Evolutionary conservation across 2,797 vertebrate species (phyloP), one percentile per base, ranked within the genome.

Genomic region (Thaleichthys pacificus): DNA sequence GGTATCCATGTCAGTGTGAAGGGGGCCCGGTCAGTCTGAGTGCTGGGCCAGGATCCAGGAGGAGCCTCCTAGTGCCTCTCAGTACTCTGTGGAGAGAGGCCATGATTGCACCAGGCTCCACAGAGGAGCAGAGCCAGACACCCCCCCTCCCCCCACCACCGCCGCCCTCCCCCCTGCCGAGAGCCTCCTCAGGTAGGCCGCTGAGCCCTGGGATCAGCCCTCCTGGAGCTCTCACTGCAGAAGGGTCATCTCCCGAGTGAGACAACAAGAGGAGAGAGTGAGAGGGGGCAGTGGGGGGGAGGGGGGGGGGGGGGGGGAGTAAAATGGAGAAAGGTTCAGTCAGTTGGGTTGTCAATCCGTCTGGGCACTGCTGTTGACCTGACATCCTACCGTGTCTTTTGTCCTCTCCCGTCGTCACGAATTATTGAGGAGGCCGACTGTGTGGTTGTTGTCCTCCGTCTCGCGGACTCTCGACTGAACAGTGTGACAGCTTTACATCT

Each of bases 51-150:
- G 12, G n/a, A 9, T 26, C 21, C 35, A 49, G 35, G 64, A 49
- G 38, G 2, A 22, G 76, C 71, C 79, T 61, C 80, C 72, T 69
- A 75, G 56, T 15, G 49, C 47, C 78, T 80, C 82, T 82, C 66
- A 32, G 24, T 42, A 65, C 68, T 77, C 42, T 24, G 35, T 47
- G 69, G 58, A 11, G 61, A 81, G 74, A 8, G 64, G 68, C 35
- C 75, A 72, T 71, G 30, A 72, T 77, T 70, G 38, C 42, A 68
- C 72, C 0, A 61, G 73, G 80, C 77, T 79, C 61, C 72, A 61
- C 35, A 72, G 75, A 79, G 51, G 65, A 72, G 62, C 26, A 11
- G 68, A 54, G 28, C 11, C 2, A 3, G 35, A 66, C 73, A 71
- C 74, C 72, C 32, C 0, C 58, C 30, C 14, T 71, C 28, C 7